Conservation (phyloP, 2,797 vertebrate species). For the Trematomus bernacchii region DNA sequence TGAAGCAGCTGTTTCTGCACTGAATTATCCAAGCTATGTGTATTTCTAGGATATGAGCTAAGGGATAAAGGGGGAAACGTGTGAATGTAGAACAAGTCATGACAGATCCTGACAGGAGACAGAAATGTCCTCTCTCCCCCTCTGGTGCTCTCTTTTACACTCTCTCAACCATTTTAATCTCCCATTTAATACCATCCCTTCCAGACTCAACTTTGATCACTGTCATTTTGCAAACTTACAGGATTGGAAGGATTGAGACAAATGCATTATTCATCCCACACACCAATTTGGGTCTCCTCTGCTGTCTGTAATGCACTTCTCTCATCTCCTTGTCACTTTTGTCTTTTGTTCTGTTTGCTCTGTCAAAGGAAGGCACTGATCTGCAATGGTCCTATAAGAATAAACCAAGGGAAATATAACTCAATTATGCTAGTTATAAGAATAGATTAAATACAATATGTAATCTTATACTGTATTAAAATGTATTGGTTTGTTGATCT, state of each 20-base stretch:
- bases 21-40: slow-evolving; percentile 70
- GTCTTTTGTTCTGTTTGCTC: slow-evolving; percentile 68
- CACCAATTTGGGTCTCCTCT: slow-evolving; percentile 70
- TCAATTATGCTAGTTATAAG: slow-evolving; percentile 10
- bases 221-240: slow-evolving; percentile 79
- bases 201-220: slow-evolving; percentile 84
- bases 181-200: slow-evolving; percentile 75
- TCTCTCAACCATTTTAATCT: slow-evolving; percentile 77
- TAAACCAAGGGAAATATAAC: slow-evolving; percentile 27
- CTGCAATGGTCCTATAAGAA: slow-evolving; percentile 33
- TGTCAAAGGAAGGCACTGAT: slow-evolving; percentile 33
- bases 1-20: slow-evolving; percentile 69
- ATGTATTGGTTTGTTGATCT: not conserved
- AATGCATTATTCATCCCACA: slow-evolving; percentile 81
- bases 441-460: slow-evolving; percentile 9
- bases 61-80: slow-evolving; percentile 73
- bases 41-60: slow-evolving; percentile 62
- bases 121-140: slow-evolving; percentile 70
- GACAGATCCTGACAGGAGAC: slow-evolving; percentile 81
- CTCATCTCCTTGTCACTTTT: slow-evolving; percentile 73
- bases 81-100: slow-evolving; percentile 83
- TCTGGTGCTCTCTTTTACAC: slow-evolving; percentile 69
- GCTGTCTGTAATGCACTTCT: slow-evolving; percentile 76
- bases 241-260: slow-evolving; percentile 77
- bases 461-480: not conserved